phyloP scores from a whole-genome alignment of 2,113 vertebrate species.

The Telmatochromis brichardi region DNA sequence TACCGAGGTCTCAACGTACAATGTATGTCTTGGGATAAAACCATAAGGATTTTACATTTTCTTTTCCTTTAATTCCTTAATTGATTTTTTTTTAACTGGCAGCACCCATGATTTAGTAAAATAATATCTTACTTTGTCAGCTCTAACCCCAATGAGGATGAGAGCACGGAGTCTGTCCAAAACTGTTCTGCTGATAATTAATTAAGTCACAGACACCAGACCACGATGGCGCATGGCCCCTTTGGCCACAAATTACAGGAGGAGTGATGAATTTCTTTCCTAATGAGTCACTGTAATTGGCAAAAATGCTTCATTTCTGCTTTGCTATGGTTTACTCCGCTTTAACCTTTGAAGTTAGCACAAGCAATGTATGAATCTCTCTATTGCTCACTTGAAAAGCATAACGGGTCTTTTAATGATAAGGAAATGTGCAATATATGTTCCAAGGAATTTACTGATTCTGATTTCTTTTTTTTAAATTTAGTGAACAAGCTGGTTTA shows the following conservation, averaged over 20 bases:
- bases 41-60: not conserved
- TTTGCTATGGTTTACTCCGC: not conserved
- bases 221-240: slow-evolving; percentile 27
- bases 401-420: not conserved
- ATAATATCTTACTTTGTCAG: not conserved
- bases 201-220: slow-evolving; percentile 39
- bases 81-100: not conserved
- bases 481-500: not conserved
- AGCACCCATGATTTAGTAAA: not conserved
- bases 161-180: slow-evolving; percentile 5
- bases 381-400: not conserved
- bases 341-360: slow-evolving; percentile 4
- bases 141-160: not conserved
- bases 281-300: slow-evolving; percentile 60
- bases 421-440: not conserved
- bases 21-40: not conserved
- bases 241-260: slow-evolving; percentile 39
- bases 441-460: not conserved
- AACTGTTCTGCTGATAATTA: slow-evolving; percentile 42
- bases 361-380: not conserved
- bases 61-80: not conserved
- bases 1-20: not conserved
- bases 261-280: slow-evolving; percentile 52
- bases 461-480: not conserved
- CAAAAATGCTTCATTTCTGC: slow-evolving; percentile 29